These are phyloP conservation scores for Trogon surrucura DNA, from an alignment of 2,113 vertebrate genomes.

Conservation along the genomic window DNA sequence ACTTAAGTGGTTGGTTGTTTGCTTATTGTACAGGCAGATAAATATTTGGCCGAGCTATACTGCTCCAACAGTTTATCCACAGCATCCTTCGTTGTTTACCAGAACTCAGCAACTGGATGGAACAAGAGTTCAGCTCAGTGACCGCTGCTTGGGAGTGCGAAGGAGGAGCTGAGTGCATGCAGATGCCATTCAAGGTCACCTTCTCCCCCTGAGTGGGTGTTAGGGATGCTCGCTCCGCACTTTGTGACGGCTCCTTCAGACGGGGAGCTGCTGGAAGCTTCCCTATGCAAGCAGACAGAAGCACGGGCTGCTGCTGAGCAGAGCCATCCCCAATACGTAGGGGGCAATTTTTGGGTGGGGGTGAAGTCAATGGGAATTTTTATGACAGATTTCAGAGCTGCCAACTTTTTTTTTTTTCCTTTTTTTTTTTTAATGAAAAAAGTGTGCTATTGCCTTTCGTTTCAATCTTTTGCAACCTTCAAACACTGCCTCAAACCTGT, in stretches of 20 bases:
- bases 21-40: constrained; percentile 8
- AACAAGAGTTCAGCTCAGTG: neutral
- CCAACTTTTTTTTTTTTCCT: neutral
- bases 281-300: neutral
- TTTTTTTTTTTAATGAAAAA: neutral
- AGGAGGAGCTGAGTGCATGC: neutral
- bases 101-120: neutral
- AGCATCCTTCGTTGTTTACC: neutral
- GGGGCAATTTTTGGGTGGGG: neutral
- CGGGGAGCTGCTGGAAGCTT: neutral
- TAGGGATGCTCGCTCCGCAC: neutral
- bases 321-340: neutral
- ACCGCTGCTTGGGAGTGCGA: neutral
- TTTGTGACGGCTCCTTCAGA: neutral
- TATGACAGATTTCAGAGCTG: rapidly evolving
- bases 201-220: neutral
- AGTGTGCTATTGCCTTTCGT: neutral
- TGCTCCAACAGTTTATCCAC: neutral
- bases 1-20: neutral
- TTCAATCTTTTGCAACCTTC: neutral
- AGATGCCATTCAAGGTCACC: constrained; percentile 6
- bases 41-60: neutral
- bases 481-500: neutral
- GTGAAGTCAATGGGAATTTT: neutral
- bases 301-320: neutral